phyloP scores from a whole-genome alignment of 2,888 invertebrate species.

The Brassicogethes aeneus region DNA sequence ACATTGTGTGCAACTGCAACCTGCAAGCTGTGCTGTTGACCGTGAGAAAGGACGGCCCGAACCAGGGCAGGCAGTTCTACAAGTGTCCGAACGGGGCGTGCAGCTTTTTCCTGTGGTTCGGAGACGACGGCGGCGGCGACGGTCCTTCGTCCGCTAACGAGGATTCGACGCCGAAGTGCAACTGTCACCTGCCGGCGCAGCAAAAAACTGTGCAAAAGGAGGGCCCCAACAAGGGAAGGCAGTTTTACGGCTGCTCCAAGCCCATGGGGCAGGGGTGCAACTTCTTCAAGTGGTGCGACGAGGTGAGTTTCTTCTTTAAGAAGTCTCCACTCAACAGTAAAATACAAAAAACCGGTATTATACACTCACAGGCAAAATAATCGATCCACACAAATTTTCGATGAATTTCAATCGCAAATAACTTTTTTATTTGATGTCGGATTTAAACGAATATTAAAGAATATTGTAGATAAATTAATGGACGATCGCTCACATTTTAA shows the following conservation, averaged over 20 bases:
- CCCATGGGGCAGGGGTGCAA: slow-evolving; percentile 52
- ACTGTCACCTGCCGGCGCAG: slow-evolving; percentile 46
- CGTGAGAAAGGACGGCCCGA: slow-evolving; percentile 67
- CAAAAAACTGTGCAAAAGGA: slow-evolving; percentile 73
- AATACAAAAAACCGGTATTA: no score
- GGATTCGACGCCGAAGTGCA: slow-evolving; percentile 43
- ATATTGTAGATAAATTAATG: no score
- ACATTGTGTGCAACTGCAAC: slow-evolving; percentile 61
- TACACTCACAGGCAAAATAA: no score
- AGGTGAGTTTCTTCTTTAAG: no score
- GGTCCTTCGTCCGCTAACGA: slow-evolving; percentile 3
- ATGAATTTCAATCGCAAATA: no score
- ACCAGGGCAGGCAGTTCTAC: slow-evolving; percentile 68
- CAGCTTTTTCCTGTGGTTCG: slow-evolving; percentile 68
- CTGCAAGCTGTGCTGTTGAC: slow-evolving; percentile 56
- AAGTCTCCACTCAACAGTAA: no score
- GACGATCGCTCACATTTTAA: no score
- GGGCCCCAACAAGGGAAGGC: slow-evolving; percentile 75
- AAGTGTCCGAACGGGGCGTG: slow-evolving; percentile 58
- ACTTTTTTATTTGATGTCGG: no score
- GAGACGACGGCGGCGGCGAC: slow-evolving; percentile 19
- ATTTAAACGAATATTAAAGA: no score
- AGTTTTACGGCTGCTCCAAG: slow-evolving; percentile 70
- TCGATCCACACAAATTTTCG: no score
- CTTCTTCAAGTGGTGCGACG: slow-evolving; percentile 79